Conservation (phyloP, 2,113 vertebrate genomes). For the Scolopax mira region DNA sequence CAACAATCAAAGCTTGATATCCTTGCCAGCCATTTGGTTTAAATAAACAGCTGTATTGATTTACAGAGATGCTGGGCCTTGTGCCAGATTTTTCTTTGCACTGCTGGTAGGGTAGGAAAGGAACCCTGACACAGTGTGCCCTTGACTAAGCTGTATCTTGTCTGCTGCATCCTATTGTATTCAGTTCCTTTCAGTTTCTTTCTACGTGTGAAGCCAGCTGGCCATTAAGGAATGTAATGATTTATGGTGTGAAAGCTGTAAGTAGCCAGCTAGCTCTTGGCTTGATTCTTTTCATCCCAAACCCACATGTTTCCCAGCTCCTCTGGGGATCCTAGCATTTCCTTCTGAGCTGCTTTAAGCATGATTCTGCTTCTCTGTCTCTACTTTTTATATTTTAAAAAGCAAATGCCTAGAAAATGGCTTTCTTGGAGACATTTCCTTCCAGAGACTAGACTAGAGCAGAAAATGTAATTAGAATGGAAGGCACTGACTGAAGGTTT, state of each 20-base stretch:
- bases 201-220: not conserved
- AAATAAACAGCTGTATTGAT: constrained; percentile 53
- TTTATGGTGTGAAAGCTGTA: constrained; percentile 52
- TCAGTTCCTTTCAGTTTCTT: not conserved
- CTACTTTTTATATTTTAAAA: constrained; percentile 22
- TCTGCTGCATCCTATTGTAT: not conserved
- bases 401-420: constrained; percentile 2
- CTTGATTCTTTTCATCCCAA: constrained; percentile 26
- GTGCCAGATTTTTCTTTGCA: not conserved
- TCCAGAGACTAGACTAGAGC: not conserved
- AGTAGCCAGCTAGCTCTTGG: constrained; percentile 7
- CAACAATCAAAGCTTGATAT: constrained; percentile 9
- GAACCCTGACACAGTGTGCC: not conserved
- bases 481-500: not conserved
- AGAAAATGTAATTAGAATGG: not conserved
- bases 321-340: constrained; percentile 28
- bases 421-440: not conserved
- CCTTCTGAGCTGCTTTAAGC: constrained; percentile 36
- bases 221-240: not conserved
- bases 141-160: not conserved
- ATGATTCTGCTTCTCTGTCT: constrained; percentile 8
- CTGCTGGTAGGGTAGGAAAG: not conserved
- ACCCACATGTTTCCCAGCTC: constrained; percentile 27
- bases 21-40: constrained; percentile 47
- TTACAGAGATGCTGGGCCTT: constrained; percentile 13